Conservation (phyloP, 2,888 invertebrate species). For the Rhamnusium bicolor region DNA sequence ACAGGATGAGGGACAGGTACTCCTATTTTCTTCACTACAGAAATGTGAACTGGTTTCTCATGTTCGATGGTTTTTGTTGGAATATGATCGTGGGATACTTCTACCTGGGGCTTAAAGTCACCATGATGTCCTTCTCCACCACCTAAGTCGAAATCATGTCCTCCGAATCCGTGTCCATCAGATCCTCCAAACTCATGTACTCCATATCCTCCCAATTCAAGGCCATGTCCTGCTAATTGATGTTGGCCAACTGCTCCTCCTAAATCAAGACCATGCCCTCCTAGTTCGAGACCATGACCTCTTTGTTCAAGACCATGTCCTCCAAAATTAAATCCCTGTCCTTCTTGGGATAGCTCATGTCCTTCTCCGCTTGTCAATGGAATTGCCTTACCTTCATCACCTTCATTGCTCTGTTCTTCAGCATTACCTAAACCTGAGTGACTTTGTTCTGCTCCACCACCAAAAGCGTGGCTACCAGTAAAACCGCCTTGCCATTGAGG, state of each 20-base stretch:
- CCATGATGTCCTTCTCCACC: slow-evolving; percentile 65
- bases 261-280: slow-evolving; percentile 47
- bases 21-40: slow-evolving; percentile 81
- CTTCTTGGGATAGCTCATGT: slow-evolving; percentile 22
- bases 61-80: slow-evolving; percentile 78
- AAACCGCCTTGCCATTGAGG: slow-evolving; percentile 40
- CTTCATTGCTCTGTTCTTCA: not conserved
- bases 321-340: slow-evolving; percentile 33
- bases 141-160: slow-evolving; percentile 46
- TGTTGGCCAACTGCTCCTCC: slow-evolving; percentile 52
- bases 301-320: slow-evolving; percentile 33
- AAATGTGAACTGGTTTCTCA: slow-evolving; percentile 80
- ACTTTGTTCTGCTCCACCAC: slow-evolving; percentile 34
- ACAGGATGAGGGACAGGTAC: slow-evolving; percentile 83
- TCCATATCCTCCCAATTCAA: slow-evolving; percentile 54
- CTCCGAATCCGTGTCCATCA: slow-evolving; percentile 34
- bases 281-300: slow-evolving; percentile 46
- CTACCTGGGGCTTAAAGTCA: slow-evolving; percentile 71
- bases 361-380: not conserved
- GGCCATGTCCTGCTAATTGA: slow-evolving; percentile 45
- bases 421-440: slow-evolving; percentile 7
- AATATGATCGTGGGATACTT: slow-evolving; percentile 74
- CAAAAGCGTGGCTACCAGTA: slow-evolving; percentile 36
- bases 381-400: not conserved
- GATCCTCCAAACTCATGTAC: slow-evolving; percentile 10